Evolutionary conservation across 1,140 invertebrate genomes (phyloP), one percentile per base, ranked within the genome.

Genomic region (Dendrolimus punctatus): DNA sequence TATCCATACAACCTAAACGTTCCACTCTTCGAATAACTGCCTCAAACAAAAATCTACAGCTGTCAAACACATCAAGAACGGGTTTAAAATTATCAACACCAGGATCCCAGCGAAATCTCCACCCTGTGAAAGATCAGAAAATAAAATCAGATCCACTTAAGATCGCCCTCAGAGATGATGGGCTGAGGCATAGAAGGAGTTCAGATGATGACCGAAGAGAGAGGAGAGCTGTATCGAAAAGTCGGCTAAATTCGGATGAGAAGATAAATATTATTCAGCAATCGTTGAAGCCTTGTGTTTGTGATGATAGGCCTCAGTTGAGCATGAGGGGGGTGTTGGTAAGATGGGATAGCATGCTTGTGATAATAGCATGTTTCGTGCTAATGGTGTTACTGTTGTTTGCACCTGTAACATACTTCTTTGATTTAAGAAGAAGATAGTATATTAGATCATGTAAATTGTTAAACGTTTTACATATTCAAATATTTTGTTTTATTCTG

Each of bases 371-470:
- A 7, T 57, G 56, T 39, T 50, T 51, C 23, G 55, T 55, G 42
- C 6, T 57, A 23, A 8, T 62, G 3, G 7, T 62, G n/a, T 44
- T 67, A 0, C 40, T 61, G 5, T 4, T 60, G 48, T 51, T 57
- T 0, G 40, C 54, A 10, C 61, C 55, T 4, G 23, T 62, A 2
- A 39, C 46, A 8, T 49, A 55, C 49, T 54, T 57, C 8, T 40
- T 60, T 2, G 44, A 40, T 4, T 46, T 58, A 37, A 49, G 55
- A 39, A 39, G 38, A 37, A 53, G 48, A 44, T 62, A 55, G 40
- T 9, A 36, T 40, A 8, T 37, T 47, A 65, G 66, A 71, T 23
- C 23, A 63, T 56, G 53, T 64, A 71, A 71, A 51, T 60, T 64
- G 58, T 62, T 49, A 46, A 47, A 44, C 57, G 57, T 9, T 53